These are phyloP conservation scores for Danio albolineatus DNA, from an alignment of 2,797 vertebrate species.

Conservation along the genomic window DNA sequence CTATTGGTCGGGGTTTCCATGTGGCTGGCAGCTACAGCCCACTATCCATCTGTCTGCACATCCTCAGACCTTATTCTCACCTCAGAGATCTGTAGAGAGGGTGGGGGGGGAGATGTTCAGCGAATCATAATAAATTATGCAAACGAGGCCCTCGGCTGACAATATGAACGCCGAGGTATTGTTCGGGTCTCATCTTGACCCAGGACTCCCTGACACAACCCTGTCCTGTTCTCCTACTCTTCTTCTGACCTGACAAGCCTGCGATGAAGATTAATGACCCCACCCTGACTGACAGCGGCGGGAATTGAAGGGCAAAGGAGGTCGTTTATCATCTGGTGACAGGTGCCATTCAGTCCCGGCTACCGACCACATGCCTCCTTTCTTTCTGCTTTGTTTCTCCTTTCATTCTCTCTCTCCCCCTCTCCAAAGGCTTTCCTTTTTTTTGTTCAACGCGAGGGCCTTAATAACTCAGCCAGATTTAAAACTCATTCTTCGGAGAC, in stretches of 20 bases:
- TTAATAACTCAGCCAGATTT: slow-evolving; percentile 87
- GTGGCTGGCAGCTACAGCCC: slow-evolving; percentile 83
- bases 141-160: slow-evolving; percentile 78
- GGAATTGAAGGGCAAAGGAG: slow-evolving; percentile 92
- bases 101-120: slow-evolving; percentile 57
- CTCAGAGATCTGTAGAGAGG: slow-evolving; percentile 65
- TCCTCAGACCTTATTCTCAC: slow-evolving; percentile 74
- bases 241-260: slow-evolving; percentile 86
- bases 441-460: slow-evolving; percentile 48
- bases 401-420: slow-evolving; percentile 61
- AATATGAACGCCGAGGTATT: slow-evolving; percentile 73
- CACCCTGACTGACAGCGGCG: slow-evolving; percentile 96
- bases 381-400: slow-evolving; percentile 54
- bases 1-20: slow-evolving; percentile 75
- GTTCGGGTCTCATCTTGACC: slow-evolving; percentile 45
- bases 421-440: slow-evolving; percentile 42
- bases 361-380: slow-evolving; percentile 77
- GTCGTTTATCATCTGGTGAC: slow-evolving; percentile 99
- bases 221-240: slow-evolving; percentile 51
- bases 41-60: slow-evolving; percentile 94
- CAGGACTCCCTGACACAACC: slow-evolving; percentile 20
- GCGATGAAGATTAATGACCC: slow-evolving; percentile 99
- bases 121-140: slow-evolving; percentile 92
- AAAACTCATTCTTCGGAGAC: slow-evolving; percentile 94
- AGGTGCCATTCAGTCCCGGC: slow-evolving; percentile 95